Evolutionary conservation across 2,797 vertebrate genomes (phyloP).

Genomic region (Typhlichthys eigenmanni): DNA sequence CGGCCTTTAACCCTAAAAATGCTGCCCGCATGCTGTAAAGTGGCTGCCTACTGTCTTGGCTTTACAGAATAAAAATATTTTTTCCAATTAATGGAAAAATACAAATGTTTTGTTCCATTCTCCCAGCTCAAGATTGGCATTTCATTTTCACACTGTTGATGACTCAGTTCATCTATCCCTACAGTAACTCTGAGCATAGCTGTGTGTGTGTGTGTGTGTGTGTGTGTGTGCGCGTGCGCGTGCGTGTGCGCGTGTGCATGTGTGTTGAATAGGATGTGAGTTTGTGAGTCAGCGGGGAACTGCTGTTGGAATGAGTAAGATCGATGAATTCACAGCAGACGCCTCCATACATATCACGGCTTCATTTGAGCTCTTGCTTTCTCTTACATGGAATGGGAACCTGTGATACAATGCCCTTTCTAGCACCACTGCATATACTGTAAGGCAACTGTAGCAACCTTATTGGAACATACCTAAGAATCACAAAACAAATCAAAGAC

Average conservation of each 20-base stretch:
- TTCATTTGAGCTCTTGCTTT: slow-evolving; percentile 47
- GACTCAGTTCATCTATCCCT: slow-evolving; percentile 26
- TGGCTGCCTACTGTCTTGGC: too few relatives aligned
- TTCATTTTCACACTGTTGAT: slow-evolving; percentile 11
- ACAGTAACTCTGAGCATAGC: slow-evolving; percentile 20
- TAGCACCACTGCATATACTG: slow-evolving; percentile 36
- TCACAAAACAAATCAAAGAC: not conserved
- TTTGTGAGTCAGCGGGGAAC: slow-evolving; percentile 68
- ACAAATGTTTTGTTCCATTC: not conserved
- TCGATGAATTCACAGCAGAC: slow-evolving; percentile 68
- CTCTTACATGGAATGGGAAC: slow-evolving; percentile 32
- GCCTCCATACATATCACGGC: slow-evolving; percentile 60
- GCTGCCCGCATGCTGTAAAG: too few relatives aligned
- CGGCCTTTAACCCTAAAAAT: too few relatives aligned
- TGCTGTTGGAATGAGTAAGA: slow-evolving; percentile 63
- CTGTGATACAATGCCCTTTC: slow-evolving; percentile 56
- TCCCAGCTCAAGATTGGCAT: slow-evolving; percentile 10
- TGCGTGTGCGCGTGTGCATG: slow-evolving; percentile 46
- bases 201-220: slow-evolving; percentile 21
- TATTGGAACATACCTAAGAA: slow-evolving; percentile 19
- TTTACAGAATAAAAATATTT: too few relatives aligned
- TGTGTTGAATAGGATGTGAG: slow-evolving; percentile 61
- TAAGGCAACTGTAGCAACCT: slow-evolving; percentile 40
- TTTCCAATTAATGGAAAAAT: too few relatives aligned
- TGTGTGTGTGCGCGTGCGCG: slow-evolving; percentile 41